Evolutionary conservation across 2,888 invertebrate genomes (phyloP), one percentile per base, ranked within the genome.

Genomic region (Chaetogeoica ovagalla): DNA sequence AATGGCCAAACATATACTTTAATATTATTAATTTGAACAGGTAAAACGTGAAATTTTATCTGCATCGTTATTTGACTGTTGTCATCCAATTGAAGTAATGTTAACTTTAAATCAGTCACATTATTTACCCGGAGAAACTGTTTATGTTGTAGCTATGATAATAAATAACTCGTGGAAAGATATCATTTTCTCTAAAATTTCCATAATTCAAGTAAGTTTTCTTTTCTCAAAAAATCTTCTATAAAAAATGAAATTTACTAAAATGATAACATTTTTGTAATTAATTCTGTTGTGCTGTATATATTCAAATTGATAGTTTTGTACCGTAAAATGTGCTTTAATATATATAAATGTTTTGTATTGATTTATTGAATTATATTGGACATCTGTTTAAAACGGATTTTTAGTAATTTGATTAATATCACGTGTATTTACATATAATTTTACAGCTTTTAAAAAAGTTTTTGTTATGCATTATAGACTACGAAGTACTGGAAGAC

Each of bases 101-200:
- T 65, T 79, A n/a, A 62, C 39, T 9, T 57, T 79, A 43, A 37
- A 71, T n/a, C 79, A 79, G 23, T 19, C 79, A 23, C 15, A 62
- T 23, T 79, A 70, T 65, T 70, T 79, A 63, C 79, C 79, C n/a
- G 79, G 79, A 30, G 79, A 79, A 71, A 79, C 70, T 23, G n/a
- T 79, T 62, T 43, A 13, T 63, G 17, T 79, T 9, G 63, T 9
- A 57, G 71, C 63, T 63, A 7, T 63, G 6, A 79, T 71, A 48
- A 71, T 17, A 43, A 79, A 79, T 19, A 65, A 71, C 13, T 79
- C 79, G 0, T 71, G 79, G 63, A 62, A 63, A 55, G 79, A 71
- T n/a, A 23, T 79, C 9, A 19, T 79, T 57, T 71, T 63, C 4
- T 63, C 79, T 1, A 71, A 79, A 71, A 63, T 70, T 23, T 43